Evolutionary conservation across 2,797 vertebrate species (phyloP), one percentile per base, ranked within the genome.

Genomic region (Oryzias sinensis): DNA sequence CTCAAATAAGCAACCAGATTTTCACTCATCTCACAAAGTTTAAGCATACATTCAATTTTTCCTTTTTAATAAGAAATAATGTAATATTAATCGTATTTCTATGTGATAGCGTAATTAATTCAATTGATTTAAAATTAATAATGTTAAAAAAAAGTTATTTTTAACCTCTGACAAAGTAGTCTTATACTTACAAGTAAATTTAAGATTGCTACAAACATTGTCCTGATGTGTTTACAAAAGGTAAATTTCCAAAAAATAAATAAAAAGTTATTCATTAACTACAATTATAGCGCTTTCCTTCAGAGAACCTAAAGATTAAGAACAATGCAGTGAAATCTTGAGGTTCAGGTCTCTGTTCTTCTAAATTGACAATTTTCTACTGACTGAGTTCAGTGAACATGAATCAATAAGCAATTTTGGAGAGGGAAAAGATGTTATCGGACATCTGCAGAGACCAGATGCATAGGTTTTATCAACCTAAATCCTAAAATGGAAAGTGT

Each of bases 361-460:
- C 59, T 59, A 66, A 50, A 74, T 60, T 65, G 79, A 84, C 88
- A 87, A 87, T 92, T 90, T 90, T 90, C 82, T 76, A 87, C 70
- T 87, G 86, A 77, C 82, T 60, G 75, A 86, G 68, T 79, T 76
- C 72, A 82, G 67, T 79, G 72, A 84, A 65, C 58, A 77, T 62
- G 66, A 93, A 93, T 94, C 91, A 70, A 88, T 93, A 93, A 85
- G 82, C 87, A 90, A 93, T 93, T 91, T 90, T 80, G 82, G 80
- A 83, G 59, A 44, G 60, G 72, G 90, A 89, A 78, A 83, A 91
- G 84, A 79, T 85, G 80, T 88, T 91, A 83, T 87, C 8, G 69
- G 82, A 79, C 68, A 69, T 62, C 59, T 60, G 52, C 62, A 65
- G 56, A 59, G 74, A 79, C 53, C 61, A 69, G 68, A 87, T 75